These are phyloP conservation scores for Lacanobia wlatinum DNA, from an alignment of 2,888 invertebrate genomes.

Conservation along the genomic window DNA sequence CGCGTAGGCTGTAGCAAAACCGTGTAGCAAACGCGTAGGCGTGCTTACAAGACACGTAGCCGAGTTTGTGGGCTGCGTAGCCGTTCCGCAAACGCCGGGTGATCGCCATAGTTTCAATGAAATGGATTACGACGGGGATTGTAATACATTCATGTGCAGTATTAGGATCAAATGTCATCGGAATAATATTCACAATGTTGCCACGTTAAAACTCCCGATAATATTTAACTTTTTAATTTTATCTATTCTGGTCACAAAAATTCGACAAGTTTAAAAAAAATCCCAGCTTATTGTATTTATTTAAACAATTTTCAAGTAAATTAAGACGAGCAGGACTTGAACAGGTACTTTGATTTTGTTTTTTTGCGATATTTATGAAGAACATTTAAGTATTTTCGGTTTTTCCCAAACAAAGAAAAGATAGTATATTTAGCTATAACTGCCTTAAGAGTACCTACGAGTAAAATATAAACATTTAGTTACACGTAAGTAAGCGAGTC, in stretches of 20 bases:
- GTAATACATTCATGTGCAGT: too few species aligned
- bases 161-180: too few species aligned
- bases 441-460: background rate
- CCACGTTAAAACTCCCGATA: background rate
- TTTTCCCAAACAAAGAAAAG: background rate
- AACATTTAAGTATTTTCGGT: background rate
- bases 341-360: slow-evolving; percentile 1
- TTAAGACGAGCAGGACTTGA: background rate
- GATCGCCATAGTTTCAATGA: slow-evolving; percentile 10
- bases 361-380: background rate
- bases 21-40: background rate
- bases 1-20: background rate
- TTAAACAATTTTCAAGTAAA: background rate
- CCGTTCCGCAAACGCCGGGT: slow-evolving; percentile 13
- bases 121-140: background rate
- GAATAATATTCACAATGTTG: background rate
- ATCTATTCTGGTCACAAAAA: background rate
- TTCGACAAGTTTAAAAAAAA: background rate
- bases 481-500: slow-evolving; percentile 37
- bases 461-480: slow-evolving; percentile 14
- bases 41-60: too few species aligned
- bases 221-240: background rate
- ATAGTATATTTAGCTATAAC: background rate
- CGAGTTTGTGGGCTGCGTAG: background rate
- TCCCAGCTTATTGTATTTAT: background rate